phyloP scores from a whole-genome alignment of 2,113 vertebrate species.

The Phaethornis superciliosus region DNA sequence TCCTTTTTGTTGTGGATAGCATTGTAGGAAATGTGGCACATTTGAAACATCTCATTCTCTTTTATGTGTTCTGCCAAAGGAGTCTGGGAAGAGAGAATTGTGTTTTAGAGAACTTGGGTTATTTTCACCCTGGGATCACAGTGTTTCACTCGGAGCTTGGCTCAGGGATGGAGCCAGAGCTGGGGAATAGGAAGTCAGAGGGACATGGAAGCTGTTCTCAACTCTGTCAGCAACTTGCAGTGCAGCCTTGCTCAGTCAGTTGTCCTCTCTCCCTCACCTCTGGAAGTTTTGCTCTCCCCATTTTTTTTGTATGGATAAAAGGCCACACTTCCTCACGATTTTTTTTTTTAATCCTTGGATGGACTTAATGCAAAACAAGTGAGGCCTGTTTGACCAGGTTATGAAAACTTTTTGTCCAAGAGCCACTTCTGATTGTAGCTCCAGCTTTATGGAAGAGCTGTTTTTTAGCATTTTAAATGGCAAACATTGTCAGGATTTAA shows the following conservation, averaged over 20 bases:
- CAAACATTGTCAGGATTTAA: background rate
- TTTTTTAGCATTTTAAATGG: background rate
- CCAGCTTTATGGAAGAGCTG: background rate
- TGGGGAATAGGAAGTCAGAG: background rate
- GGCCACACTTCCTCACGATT: background rate
- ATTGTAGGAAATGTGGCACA: background rate
- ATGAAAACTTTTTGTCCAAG: background rate
- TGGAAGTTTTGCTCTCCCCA: background rate
- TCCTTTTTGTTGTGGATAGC: background rate
- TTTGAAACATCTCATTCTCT: background rate
- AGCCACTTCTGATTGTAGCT: background rate
- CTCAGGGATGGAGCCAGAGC: fast-evolving
- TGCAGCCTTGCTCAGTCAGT: background rate
- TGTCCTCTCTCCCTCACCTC: background rate
- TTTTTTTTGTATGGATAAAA: background rate
- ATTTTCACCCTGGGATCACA: background rate
- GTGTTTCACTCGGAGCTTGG: fast-evolving
- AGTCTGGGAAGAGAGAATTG: background rate
- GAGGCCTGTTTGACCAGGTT: background rate
- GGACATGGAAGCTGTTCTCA: background rate
- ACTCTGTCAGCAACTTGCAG: fast-evolving
- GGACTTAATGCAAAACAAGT: background rate
- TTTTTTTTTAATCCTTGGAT: background rate
- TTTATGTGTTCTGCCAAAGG: background rate
- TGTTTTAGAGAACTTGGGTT: background rate